phyloP scores from a whole-genome alignment of 2,888 invertebrate genomes.

The Andrena bicolor region DNA sequence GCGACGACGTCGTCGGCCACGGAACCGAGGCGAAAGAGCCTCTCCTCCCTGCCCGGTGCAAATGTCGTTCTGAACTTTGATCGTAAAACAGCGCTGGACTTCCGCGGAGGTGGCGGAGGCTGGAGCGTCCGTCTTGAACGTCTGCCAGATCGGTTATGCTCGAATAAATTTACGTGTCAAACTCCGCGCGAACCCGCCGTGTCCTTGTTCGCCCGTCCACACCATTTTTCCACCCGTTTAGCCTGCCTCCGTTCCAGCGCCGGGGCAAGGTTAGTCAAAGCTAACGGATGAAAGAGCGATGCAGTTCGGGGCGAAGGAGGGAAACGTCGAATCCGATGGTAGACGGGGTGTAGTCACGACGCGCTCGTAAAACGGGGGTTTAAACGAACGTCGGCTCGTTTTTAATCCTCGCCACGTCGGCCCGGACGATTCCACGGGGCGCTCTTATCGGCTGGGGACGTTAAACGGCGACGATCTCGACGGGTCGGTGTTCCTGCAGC shows the following conservation, averaged over 20 bases:
- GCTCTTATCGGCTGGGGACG: not conserved
- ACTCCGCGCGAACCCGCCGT: slow-evolving; percentile 70
- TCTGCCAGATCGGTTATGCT: slow-evolving; percentile 84
- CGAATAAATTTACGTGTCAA: slow-evolving; percentile 84
- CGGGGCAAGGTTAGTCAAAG: not conserved
- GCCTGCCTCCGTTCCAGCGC: not conserved
- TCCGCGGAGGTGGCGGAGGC: slow-evolving; percentile 49
- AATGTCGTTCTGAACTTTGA: slow-evolving; percentile 82
- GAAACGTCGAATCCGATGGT: not conserved
- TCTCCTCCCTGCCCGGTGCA: slow-evolving; percentile 72
- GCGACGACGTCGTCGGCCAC: slow-evolving; percentile 49
- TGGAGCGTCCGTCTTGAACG: slow-evolving; percentile 80
- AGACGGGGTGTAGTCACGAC: not conserved
- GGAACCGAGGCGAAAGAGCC: slow-evolving; percentile 72
- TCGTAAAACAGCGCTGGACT: slow-evolving; percentile 79
- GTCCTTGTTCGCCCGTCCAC: not conserved
- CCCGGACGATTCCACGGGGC: slow-evolving; percentile 9
- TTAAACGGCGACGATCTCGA: not conserved
- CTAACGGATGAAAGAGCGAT: not conserved
- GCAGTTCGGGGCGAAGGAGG: not conserved
- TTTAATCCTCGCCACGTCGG: not conserved
- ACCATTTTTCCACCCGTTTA: not conserved
- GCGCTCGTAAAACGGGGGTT: slow-evolving; percentile 27
- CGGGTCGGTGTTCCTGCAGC: too few species aligned
- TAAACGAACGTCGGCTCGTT: slow-evolving; percentile 16